These are phyloP conservation scores for Olivierus martensii DNA, from an alignment of 1,140 invertebrate species.

Conservation along the genomic window DNA sequence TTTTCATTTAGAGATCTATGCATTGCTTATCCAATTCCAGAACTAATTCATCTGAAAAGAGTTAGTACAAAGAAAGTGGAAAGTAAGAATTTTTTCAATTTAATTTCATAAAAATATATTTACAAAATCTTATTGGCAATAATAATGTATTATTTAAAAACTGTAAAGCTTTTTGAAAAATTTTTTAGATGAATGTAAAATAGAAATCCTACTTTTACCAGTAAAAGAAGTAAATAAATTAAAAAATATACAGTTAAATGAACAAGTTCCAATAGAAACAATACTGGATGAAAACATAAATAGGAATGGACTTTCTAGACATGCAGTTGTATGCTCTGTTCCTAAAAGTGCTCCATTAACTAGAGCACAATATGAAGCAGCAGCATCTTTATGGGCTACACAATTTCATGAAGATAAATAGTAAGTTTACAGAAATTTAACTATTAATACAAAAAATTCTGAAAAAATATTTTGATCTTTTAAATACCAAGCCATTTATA, in stretches of 20 bases:
- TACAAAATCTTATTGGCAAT: too few relatives aligned
- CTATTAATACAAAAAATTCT: neutral
- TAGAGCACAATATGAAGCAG: slow-evolving; percentile 47
- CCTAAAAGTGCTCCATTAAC: slow-evolving; percentile 44
- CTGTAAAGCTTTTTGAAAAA: slow-evolving; percentile 4
- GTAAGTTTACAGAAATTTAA: slow-evolving; percentile 6
- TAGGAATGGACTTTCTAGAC: neutral
- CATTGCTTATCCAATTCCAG: too few relatives aligned
- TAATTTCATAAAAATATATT: too few relatives aligned
- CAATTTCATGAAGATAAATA: slow-evolving; percentile 56
- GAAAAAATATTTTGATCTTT: too few relatives aligned
- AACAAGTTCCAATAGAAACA: too few relatives aligned
- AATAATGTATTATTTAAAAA: too few relatives aligned
- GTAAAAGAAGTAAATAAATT: neutral
- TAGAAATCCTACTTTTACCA: neutral
- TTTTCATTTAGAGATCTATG: too few relatives aligned
- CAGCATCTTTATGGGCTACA: slow-evolving; percentile 55
- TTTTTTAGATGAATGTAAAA: neutral
- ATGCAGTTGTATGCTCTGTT: slow-evolving; percentile 31
- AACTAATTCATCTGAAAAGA: too few relatives aligned
- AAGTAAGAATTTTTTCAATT: too few relatives aligned
- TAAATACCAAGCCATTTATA: too few relatives aligned
- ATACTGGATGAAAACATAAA: neutral
- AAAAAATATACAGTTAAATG: neutral
- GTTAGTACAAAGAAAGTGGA: too few relatives aligned